Evolutionary conservation across 1,140 invertebrate species (phyloP).

Genomic region (Fopius arisanus): DNA sequence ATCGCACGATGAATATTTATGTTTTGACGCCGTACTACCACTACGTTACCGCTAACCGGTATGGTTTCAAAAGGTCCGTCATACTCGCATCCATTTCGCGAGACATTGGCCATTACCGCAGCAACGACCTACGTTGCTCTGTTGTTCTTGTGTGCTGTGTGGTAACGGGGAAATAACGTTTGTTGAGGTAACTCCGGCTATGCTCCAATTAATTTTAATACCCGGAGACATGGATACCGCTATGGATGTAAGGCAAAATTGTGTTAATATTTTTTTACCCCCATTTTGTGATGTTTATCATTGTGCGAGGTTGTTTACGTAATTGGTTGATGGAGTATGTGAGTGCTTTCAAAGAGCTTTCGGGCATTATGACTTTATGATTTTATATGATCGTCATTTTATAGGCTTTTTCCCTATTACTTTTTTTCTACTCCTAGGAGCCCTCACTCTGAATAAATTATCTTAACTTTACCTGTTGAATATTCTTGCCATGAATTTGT

Average conservation of each 20-base stretch:
- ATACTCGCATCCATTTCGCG: slow-evolving; percentile 20
- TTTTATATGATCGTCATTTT: too few species aligned
- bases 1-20: background rate
- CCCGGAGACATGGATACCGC: background rate
- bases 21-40: background rate
- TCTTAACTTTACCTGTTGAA: too few species aligned
- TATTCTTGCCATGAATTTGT: too few species aligned
- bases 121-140: slow-evolving; percentile 15
- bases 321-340: background rate
- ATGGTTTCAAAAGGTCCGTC: slow-evolving; percentile 17
- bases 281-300: background rate
- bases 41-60: background rate
- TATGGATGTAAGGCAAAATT: background rate
- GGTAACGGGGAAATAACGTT: background rate
- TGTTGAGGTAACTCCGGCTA: slow-evolving; percentile 7
- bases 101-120: slow-evolving; percentile 23
- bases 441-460: too few species aligned
- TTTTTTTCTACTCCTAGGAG: too few species aligned
- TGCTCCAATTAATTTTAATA: slow-evolving; percentile 11
- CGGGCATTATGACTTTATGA: too few species aligned
- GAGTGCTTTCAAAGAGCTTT: too few species aligned
- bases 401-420: too few species aligned
- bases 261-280: background rate
- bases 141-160: slow-evolving; percentile 10
- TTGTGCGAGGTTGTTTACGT: background rate